Evolutionary conservation across 1,140 invertebrate species (phyloP), one percentile per base, ranked within the genome.

Genomic region (Drosophila eugracilis): DNA sequence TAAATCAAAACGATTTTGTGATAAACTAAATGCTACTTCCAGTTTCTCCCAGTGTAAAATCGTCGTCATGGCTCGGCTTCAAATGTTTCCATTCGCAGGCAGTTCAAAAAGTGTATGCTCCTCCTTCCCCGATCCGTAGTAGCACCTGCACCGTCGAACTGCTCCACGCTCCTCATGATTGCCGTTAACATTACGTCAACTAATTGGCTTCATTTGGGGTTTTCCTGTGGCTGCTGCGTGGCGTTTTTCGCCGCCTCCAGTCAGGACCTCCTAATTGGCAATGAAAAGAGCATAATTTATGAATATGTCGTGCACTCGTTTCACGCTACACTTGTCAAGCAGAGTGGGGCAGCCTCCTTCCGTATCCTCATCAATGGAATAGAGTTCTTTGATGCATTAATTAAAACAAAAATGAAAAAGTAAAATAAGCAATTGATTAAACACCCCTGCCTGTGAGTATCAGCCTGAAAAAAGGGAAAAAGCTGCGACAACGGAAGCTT

Each of bases 161-260:
- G 19, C 53, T 41, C 30, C 30, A 17, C n/a, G n/a, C n/a, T 10
- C 42, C 52, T 14, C 49, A 45, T 70, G 66, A 66, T 65, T 65
- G 67, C 81, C 80, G 80, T 86, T 80, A 86, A 57, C 80, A 85
- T 85, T 85, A 86, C 81, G 80, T 85, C 80, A 85, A 77, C 80
- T 85, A 85, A 85, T 85, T 85, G 80, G 80, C 81, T 85, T 85
- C 80, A 86, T 85, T 84, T 85, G 80, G 77, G 77, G 81, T 85
- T 77, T 73, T 78, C 80, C 62, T 76, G 73, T 69, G 76, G 80
- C 72, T 19, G 71, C 22, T 52, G 49, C 57, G 47, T 47, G 45
- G 74, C 67, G 24, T n/a, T n/a, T n/a, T n/a, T n/a, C n/a, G n/a
- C n/a, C n/a, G n/a, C n/a, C n/a, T n/a, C n/a, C n/a, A n/a, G n/a